Percentiles rank a stretch among this genome's conserved stretches.
phyloP scores from a whole-genome alignment of 2,888 invertebrate genomes.

The Hololepta plana region DNA sequence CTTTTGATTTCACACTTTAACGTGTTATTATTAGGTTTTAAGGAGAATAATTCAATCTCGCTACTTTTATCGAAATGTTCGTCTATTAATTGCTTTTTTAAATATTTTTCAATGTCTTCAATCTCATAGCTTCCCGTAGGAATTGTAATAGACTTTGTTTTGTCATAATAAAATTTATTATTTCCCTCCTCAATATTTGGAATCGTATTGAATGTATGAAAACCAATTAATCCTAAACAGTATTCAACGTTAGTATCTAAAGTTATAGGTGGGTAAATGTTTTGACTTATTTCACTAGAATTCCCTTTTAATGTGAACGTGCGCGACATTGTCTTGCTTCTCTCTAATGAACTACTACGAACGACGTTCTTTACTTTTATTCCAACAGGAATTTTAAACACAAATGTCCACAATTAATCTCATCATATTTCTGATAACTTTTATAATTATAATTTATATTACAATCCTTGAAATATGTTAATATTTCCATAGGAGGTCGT shows the following conservation, averaged over 20 bases:
- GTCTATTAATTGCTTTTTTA: conserved; percentile 4
- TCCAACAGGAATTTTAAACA: conserved; percentile 14
- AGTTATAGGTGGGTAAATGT: conserved; percentile 13
- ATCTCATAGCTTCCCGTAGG: conserved; percentile 8
- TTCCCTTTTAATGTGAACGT: conserved; percentile 14
- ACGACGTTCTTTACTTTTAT: conserved; percentile 9
- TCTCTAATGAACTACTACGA: no score
- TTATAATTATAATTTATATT: conserved; percentile 15
- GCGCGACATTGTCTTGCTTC: conserved; percentile 11
- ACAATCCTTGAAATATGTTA: conserved; percentile 12
- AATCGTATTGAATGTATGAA: conserved; percentile 16
- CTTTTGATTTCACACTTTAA: no score
- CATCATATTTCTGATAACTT: conserved; percentile 14
- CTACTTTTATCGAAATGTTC: no score
- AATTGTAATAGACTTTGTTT: conserved; percentile 6
- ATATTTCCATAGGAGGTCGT: conserved; percentile 15
- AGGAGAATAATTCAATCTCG: no score
- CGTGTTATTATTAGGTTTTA: no score
- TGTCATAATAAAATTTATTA: conserved; percentile 15
- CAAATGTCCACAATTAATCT: conserved; percentile 15
- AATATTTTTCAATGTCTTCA: conserved; percentile 6
- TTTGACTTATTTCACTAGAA: conserved; percentile 10
- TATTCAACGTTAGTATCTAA: conserved; percentile 12
- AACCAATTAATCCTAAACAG: conserved; percentile 13
- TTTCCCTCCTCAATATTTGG: conserved; percentile 18